phyloP scores from a whole-genome alignment of 1,140 invertebrate genomes.

The Caligus rogercresseyi region DNA sequence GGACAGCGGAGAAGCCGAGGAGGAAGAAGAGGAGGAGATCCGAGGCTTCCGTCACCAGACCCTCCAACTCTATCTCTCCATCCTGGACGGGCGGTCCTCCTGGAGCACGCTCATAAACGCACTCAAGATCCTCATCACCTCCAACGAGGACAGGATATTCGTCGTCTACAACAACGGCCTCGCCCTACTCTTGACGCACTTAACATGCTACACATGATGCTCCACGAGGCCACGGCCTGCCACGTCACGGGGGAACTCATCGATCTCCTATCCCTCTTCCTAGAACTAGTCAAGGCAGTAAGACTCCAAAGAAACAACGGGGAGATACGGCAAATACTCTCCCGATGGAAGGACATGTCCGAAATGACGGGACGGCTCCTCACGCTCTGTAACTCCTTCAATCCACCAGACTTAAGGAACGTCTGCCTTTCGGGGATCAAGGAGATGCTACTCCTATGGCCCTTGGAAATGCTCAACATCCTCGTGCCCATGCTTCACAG shows the following conservation, averaged over 20 bases:
- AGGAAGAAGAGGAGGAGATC: conserved; percentile 60
- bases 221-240: conserved; percentile 77
- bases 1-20: conserved; percentile 32
- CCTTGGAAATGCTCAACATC: conserved; percentile 58
- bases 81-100: conserved; percentile 57
- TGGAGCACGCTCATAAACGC: conserved; percentile 78
- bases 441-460: conserved; percentile 58
- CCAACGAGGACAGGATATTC: conserved; percentile 65
- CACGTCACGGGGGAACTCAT: conserved; percentile 63
- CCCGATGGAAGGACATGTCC: conserved; percentile 57
- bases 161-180: conserved; percentile 72
- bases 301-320: conserved; percentile 35
- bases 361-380: conserved; percentile 64
- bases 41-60: conserved; percentile 60
- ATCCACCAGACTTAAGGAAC: conserved; percentile 61
- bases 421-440: conserved; percentile 63
- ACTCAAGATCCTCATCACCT: conserved; percentile 66
- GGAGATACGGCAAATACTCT: conserved; percentile 42
- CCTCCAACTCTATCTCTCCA: conserved; percentile 55
- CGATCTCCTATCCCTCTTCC: conserved; percentile 56
- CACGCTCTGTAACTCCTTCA: conserved; percentile 72
- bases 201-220: conserved; percentile 75
- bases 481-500: conserved; percentile 45
- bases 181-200: conserved; percentile 70
- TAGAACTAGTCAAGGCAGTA: conserved; percentile 41